Conservation (phyloP, 2,113 vertebrate genomes). For the Apodemus speciosus region DNA sequence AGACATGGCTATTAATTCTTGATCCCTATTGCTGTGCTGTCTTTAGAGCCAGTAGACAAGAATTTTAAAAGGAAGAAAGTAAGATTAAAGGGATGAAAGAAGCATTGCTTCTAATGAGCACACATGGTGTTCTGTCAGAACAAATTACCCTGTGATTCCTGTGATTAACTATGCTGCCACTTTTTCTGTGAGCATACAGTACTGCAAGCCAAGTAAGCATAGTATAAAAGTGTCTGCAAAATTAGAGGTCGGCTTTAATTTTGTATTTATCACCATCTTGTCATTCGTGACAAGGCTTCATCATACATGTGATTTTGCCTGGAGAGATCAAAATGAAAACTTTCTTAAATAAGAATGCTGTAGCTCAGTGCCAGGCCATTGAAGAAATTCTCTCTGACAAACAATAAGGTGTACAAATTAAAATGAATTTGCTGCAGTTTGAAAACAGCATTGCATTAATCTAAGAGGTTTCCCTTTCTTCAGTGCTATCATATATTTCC, state of each 20-base stretch:
- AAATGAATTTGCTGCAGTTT: conserved; percentile 62
- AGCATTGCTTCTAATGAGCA: conserved; percentile 76
- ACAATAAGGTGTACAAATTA: conserved; percentile 71
- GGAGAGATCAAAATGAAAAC: conserved; percentile 75
- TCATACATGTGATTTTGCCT: conserved; percentile 59
- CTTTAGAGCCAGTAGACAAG: conserved; percentile 53
- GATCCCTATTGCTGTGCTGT: neutral
- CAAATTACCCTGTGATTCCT: conserved; percentile 78
- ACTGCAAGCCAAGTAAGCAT: conserved; percentile 76
- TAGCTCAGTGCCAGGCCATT: conserved; percentile 49
- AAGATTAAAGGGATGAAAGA: conserved; percentile 71
- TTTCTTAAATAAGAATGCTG: conserved; percentile 47
- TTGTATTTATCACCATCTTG: conserved; percentile 78
- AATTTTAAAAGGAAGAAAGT: conserved; percentile 60
- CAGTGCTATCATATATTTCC: conserved; percentile 10
- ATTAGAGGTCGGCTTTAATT: conserved; percentile 73
- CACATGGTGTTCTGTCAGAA: conserved; percentile 79
- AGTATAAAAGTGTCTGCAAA: conserved; percentile 75
- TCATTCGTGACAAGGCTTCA: conserved; percentile 63
- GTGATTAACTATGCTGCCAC: conserved; percentile 80
- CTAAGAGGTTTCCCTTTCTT: conserved; percentile 33
- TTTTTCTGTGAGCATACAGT: conserved; percentile 66
- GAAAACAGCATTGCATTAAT: conserved; percentile 25
- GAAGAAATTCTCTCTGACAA: conserved; percentile 54
- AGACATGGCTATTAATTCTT: conserved; percentile 23